phyloP scores from a whole-genome alignment of 2,113 vertebrate genomes.

The Aegypius monachus region DNA sequence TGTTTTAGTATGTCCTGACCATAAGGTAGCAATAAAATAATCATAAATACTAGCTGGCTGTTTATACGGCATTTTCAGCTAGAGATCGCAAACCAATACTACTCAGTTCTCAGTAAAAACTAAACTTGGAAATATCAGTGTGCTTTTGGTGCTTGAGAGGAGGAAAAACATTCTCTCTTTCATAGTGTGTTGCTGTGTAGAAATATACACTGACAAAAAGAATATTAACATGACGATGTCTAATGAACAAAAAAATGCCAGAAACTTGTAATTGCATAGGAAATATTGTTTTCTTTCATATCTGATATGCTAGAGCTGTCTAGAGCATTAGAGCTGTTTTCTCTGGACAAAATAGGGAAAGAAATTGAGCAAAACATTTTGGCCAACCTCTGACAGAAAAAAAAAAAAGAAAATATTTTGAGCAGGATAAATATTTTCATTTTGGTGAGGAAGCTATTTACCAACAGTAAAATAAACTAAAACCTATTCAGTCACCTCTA shows the following conservation, averaged over 20 bases:
- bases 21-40: neutral
- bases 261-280: neutral
- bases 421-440: neutral
- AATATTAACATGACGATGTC: neutral
- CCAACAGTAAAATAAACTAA: neutral
- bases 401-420: neutral
- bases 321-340: neutral
- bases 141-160: neutral
- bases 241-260: neutral
- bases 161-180: neutral
- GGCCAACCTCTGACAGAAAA: neutral
- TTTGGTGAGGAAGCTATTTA: neutral
- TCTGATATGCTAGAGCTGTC: neutral
- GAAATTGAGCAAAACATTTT: neutral
- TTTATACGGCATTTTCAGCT: neutral
- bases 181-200: neutral
- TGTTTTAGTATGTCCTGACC: neutral
- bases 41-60: neutral
- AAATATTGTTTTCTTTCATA: neutral
- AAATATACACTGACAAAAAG: neutral
- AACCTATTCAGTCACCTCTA: neutral
- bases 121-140: neutral
- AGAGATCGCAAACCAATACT: neutral
- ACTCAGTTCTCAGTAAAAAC: neutral
- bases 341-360: neutral